These are phyloP conservation scores for Progne subis DNA, from an alignment of 2,113 vertebrate genomes.

Conservation along the genomic window DNA sequence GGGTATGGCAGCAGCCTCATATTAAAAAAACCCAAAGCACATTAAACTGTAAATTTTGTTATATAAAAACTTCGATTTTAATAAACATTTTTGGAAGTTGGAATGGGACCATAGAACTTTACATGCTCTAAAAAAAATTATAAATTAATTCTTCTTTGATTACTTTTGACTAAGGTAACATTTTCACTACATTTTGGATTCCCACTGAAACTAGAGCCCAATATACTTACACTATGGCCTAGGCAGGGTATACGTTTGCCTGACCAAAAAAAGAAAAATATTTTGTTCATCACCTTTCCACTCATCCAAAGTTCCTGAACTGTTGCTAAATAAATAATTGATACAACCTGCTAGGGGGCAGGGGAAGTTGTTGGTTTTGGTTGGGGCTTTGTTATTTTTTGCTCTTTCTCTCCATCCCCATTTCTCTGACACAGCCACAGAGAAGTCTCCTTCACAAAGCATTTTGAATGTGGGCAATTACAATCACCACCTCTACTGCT, in stretches of 20 bases:
- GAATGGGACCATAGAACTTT: not conserved
- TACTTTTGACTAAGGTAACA: not conserved
- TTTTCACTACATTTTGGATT: not conserved
- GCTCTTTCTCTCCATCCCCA: not conserved
- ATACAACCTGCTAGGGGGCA: not conserved
- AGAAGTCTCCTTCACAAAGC: not conserved
- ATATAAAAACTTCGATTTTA: not conserved
- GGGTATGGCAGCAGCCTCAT: not conserved
- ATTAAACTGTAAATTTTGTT: not conserved
- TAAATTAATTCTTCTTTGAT: not conserved
- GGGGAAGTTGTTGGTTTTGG: not conserved
- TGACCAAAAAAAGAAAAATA: not conserved
- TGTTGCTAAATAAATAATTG: not conserved
- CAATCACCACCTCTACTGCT: not conserved
- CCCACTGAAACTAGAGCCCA: not conserved
- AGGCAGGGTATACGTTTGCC: not conserved
- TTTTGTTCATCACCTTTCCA: not conserved
- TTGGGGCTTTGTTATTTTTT: not conserved
- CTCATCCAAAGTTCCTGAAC: not conserved
- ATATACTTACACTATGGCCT: not conserved
- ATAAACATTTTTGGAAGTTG: not conserved
- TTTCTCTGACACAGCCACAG: not conserved
- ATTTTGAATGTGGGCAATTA: not conserved
- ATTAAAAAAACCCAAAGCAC: not conserved
- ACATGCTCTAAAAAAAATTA: not conserved